Conservation (phyloP, 2,888 invertebrate genomes). For the Aphodius granarius region DNA sequence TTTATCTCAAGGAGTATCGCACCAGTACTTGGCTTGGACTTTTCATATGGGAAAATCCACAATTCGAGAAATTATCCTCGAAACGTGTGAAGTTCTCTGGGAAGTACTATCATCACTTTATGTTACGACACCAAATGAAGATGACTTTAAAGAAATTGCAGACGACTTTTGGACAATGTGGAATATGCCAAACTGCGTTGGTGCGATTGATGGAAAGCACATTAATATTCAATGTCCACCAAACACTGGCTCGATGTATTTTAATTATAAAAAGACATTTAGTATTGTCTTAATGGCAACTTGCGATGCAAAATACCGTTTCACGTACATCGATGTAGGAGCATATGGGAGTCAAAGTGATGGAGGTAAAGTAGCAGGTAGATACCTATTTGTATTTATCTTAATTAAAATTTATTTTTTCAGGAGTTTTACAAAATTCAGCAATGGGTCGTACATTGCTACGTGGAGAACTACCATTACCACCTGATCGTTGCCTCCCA, state of each 20-base stretch:
- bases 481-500: slow-evolving; percentile 9
- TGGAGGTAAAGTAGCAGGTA: neutral
- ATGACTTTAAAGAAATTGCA: slow-evolving; percentile 13
- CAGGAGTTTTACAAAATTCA: slow-evolving; percentile 5
- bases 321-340: slow-evolving; percentile 8
- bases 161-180: slow-evolving; percentile 18
- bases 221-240: slow-evolving; percentile 17
- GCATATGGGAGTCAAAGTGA: slow-evolving; percentile 14
- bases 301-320: slow-evolving; percentile 12
- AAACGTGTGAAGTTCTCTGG: slow-evolving; percentile 13
- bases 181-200: slow-evolving; percentile 32
- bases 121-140: neutral
- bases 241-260: slow-evolving; percentile 11
- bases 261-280: slow-evolving; percentile 14
- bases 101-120: slow-evolving; percentile 10
- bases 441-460: neutral
- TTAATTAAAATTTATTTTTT: neutral
- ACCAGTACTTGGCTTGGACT: slow-evolving; percentile 21
- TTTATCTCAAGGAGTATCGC: no score
- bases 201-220: slow-evolving; percentile 24
- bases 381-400: no score
- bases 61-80: slow-evolving; percentile 11
- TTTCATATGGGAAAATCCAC: slow-evolving; percentile 18
- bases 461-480: slow-evolving; percentile 5
- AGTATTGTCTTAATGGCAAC: slow-evolving; percentile 14